Conservation (phyloP, 2,888 invertebrate species). For the Anodontia alba region DNA sequence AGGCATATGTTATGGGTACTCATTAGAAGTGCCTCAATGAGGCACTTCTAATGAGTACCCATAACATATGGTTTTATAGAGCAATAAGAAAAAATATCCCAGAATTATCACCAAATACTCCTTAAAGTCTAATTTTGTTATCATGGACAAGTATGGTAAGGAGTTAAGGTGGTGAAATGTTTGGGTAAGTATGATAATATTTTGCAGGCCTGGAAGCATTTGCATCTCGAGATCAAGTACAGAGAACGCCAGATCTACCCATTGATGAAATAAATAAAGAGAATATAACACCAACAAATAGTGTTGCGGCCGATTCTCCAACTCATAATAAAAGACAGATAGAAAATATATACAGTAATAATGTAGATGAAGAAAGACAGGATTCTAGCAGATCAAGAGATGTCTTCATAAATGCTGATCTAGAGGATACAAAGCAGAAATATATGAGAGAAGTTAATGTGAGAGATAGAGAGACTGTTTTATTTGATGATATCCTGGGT, state of each 20-base stretch:
- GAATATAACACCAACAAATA: constrained; percentile 23
- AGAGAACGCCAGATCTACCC: constrained; percentile 49
- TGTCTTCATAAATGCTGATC: too few species aligned
- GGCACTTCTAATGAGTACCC: too few species aligned
- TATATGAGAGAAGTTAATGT: not conserved
- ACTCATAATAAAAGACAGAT: not conserved
- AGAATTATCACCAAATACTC: too few species aligned
- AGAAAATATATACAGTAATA: not conserved
- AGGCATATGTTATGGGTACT: too few species aligned
- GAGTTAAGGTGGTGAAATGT: too few species aligned
- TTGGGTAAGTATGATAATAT: too few species aligned
- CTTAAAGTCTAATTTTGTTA: too few species aligned
- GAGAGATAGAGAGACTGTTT: not conserved
- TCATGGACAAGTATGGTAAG: too few species aligned
- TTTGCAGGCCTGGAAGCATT: constrained; percentile 63
- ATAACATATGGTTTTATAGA: too few species aligned
- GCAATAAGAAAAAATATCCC: too few species aligned
- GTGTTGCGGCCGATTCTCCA: not conserved
- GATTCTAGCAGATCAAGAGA: not conserved
- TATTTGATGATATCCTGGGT: constrained; percentile 11
- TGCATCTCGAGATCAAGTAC: constrained; percentile 27
- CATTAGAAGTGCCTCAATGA: too few species aligned
- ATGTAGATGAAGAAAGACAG: not conserved
- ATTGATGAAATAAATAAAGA: constrained; percentile 31
- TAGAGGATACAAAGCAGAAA: not conserved